phyloP scores from a whole-genome alignment of 2,888 invertebrate genomes.

The Tolmerus cingulatus region DNA sequence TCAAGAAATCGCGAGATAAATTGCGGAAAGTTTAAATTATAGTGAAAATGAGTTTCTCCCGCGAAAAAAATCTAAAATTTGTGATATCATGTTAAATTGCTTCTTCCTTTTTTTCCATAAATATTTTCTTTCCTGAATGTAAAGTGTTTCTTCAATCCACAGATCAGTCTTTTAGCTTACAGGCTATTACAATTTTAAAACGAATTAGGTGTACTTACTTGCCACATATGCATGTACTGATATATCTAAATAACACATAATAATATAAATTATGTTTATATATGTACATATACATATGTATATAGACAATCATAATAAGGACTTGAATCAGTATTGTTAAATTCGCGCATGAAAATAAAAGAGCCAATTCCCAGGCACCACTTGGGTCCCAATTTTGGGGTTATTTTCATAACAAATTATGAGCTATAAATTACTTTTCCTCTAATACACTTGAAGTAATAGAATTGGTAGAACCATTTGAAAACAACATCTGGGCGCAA shows the following conservation, averaged over 20 bases:
- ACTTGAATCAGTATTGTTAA: neutral
- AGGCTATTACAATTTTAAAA: neutral
- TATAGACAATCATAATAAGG: neutral
- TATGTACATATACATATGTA: neutral
- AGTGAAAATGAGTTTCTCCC: too few species aligned
- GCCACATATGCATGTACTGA: neutral
- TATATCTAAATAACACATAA: neutral
- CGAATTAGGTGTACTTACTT: neutral
- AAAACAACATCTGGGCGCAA: conserved; percentile 23
- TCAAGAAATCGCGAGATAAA: too few species aligned
- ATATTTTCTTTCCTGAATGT: too few species aligned
- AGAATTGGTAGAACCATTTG: neutral
- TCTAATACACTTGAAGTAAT: neutral
- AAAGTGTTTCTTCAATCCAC: too few species aligned
- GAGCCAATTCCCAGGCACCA: neutral
- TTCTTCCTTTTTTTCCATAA: too few species aligned
- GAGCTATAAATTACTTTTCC: neutral
- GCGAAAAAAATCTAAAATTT: too few species aligned
- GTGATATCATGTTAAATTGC: too few species aligned
- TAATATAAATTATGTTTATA: neutral
- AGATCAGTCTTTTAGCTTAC: neutral
- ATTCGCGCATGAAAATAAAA: neutral
- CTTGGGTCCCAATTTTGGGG: neutral
- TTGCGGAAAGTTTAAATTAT: too few species aligned
- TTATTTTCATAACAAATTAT: neutral